Evolutionary conservation across 2,797 vertebrate genomes (phyloP).

Genomic region (Chaenodraco wilsoni): DNA sequence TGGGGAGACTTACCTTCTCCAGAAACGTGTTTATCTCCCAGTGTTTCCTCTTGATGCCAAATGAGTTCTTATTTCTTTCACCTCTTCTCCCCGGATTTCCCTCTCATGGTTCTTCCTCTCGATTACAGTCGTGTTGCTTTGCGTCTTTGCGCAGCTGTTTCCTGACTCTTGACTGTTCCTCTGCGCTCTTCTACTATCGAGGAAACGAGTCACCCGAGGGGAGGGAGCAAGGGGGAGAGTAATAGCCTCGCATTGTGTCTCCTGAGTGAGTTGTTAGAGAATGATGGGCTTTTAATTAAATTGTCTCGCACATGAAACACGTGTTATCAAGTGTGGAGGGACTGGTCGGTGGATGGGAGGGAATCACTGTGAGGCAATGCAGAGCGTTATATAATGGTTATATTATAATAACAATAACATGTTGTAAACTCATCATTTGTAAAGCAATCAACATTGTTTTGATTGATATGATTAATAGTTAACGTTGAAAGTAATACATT

Average conservation of each 20-base stretch:
- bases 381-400: too few relatives aligned
- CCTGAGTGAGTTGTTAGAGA: constrained; percentile 34
- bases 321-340: not conserved
- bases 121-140: constrained; percentile 4
- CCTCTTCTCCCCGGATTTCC: not conserved
- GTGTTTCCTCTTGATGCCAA: constrained; percentile 1
- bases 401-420: not conserved
- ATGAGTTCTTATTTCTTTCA: not conserved
- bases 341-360: not conserved
- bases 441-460: too few relatives aligned
- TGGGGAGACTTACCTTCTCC: constrained; percentile 59
- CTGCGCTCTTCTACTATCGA: constrained; percentile 27
- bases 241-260: constrained; percentile 22
- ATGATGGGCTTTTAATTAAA: constrained; percentile 40
- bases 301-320: constrained; percentile 27
- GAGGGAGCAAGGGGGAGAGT: not conserved
- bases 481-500: too few relatives aligned
- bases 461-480: too few relatives aligned
- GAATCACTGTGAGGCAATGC: not conserved
- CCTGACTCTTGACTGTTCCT: constrained; percentile 22
- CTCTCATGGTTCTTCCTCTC: not conserved
- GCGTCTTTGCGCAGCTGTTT: constrained; percentile 31
- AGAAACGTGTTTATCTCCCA: constrained; percentile 1
- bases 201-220: constrained; percentile 45
- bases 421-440: not conserved